Conservation (phyloP, 2,888 invertebrate genomes). For the Osmoderma eremita region DNA sequence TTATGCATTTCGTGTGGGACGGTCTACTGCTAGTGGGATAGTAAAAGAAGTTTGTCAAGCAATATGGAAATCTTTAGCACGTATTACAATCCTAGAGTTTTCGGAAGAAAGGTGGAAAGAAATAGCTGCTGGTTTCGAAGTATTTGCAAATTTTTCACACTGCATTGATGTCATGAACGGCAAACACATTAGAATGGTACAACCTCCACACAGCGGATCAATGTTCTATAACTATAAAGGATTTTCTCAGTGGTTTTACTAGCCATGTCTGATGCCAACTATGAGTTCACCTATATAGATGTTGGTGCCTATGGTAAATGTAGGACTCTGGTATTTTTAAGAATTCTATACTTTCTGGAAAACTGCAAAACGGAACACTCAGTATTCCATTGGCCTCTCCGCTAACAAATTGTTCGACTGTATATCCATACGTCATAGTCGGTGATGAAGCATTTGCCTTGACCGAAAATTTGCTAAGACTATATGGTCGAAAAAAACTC, state of each 20-base stretch:
- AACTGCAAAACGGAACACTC: slow-evolving; percentile 48
- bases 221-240: slow-evolving; percentile 52
- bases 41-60: slow-evolving; percentile 47
- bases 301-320: slow-evolving; percentile 52
- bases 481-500: slow-evolving; percentile 49
- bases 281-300: slow-evolving; percentile 51
- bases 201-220: slow-evolving; percentile 51
- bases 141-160: slow-evolving; percentile 53
- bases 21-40: slow-evolving; percentile 29
- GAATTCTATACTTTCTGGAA: slow-evolving; percentile 49
- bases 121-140: slow-evolving; percentile 50
- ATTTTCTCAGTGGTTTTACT: slow-evolving; percentile 53
- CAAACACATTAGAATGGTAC: slow-evolving; percentile 51
- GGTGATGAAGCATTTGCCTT: slow-evolving; percentile 42
- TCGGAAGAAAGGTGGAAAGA: slow-evolving; percentile 47
- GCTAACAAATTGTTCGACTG: too few relatives aligned
- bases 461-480: slow-evolving; percentile 38
- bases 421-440: slow-evolving; percentile 51
- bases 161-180: slow-evolving; percentile 50
- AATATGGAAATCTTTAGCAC: slow-evolving; percentile 50
- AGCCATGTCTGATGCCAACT: slow-evolving; percentile 52
- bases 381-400: too few relatives aligned
- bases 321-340: slow-evolving; percentile 52
- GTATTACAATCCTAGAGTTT: slow-evolving; percentile 26
- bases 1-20: slow-evolving; percentile 33